Evolutionary conservation across 2,797 vertebrate genomes (phyloP).

Genomic region (Sebastes matsubarae): DNA sequence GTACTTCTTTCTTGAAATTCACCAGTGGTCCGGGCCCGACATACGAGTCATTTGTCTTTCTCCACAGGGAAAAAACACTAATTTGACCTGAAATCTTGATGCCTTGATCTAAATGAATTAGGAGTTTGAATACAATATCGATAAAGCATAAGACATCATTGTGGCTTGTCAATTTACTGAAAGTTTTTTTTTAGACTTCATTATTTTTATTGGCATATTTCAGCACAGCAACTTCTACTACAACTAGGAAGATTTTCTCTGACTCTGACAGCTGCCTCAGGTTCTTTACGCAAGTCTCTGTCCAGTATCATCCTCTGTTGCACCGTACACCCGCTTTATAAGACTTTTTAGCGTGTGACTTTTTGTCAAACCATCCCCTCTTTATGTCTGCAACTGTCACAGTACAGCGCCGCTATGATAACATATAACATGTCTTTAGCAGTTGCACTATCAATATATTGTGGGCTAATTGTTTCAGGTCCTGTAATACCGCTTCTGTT

Average conservation of each 20-base stretch:
- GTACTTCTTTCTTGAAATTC: background rate
- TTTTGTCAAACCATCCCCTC: background rate
- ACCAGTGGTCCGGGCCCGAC: too few species aligned
- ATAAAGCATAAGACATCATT: background rate
- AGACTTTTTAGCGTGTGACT: background rate
- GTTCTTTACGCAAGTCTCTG: background rate
- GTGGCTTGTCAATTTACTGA: background rate
- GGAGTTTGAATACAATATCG: background rate
- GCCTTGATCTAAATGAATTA: too few species aligned
- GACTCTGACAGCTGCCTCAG: background rate
- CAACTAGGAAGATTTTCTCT: background rate
- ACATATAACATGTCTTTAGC: background rate
- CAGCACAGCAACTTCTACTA: background rate
- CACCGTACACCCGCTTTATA: too few species aligned
- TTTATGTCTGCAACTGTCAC: background rate
- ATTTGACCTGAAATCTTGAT: too few species aligned
- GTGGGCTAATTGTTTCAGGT: background rate
- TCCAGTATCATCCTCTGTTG: background rate
- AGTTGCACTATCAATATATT: conserved; percentile 49
- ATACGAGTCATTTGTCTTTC: too few species aligned
- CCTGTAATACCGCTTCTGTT: background rate
- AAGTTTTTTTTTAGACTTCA: background rate
- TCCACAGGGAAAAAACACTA: too few species aligned
- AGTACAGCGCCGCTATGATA: background rate
- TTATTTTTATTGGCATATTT: background rate